Evolutionary conservation across 2,113 vertebrate species (phyloP), one percentile per base, ranked within the genome.

Genomic region (Ibidorhyncha struthersii): DNA sequence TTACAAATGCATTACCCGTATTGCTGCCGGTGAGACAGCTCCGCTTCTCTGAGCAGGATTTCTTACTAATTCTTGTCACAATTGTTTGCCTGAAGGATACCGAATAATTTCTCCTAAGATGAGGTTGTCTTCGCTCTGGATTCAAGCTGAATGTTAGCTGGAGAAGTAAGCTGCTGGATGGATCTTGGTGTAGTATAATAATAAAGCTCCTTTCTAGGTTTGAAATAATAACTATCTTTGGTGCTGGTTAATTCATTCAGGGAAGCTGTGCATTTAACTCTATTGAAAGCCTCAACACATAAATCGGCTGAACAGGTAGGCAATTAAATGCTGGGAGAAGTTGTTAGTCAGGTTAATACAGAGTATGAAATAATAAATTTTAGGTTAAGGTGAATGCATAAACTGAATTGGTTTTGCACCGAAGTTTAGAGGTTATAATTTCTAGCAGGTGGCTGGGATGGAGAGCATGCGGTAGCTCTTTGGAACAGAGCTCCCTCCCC

Each of bases 361-460:
- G 82, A 91, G 89, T 91, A 90, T 67, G 90, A 83, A 97, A 96
- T 93, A 86, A 96, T 97, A 95, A 92, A 79, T 95, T 97, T 89
- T 87, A 92, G 55, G 77, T 88, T 69, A 82, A 94, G 90, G 78
- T 80, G 59, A 72, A 29, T 2, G 3, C 53, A 58, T 94, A 94
- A 90, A 95, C 86, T 61, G 55, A 86, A 97, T 93, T 97, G 93
- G 90, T 82, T 97, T 96, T 93, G 84, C 32, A 21, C 76, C 94
- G 96, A 94, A 95, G 87, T 96, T 88, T 47, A 23, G 76, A 93
- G 90, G 91, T 96, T 95, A 71, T 95, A 85, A 93, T 98, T 95
- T 97, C 94, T 92, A 96, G 96, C 96, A 97, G 97, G 97, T 98
- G 96, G 63, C 91, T 77, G n/a, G 61, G 74, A 66, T 18, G 69